These are phyloP conservation scores for Aphidoletes aphidimyza DNA, from an alignment of 2,888 invertebrate species.

Conservation along the genomic window DNA sequence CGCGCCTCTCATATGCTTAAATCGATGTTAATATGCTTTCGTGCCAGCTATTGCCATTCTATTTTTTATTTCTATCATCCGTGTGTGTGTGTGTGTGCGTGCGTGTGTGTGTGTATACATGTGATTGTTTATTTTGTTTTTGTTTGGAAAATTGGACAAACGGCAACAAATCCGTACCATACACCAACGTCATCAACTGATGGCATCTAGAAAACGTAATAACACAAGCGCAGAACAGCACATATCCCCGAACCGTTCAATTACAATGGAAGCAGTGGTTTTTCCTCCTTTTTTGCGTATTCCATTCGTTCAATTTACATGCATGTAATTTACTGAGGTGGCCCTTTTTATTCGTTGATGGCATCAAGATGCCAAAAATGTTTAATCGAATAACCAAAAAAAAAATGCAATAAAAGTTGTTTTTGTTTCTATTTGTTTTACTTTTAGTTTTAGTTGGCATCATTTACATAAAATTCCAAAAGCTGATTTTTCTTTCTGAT, in stretches of 20 bases:
- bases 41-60: too few species aligned
- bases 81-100: neutral
- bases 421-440: too few species aligned
- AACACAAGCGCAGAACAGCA: slow-evolving; percentile 50
- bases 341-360: too few species aligned
- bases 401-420: neutral
- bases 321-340: neutral
- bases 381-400: neutral
- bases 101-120: neutral
- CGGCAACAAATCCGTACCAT: slow-evolving; percentile 14
- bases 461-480: too few species aligned
- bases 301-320: neutral
- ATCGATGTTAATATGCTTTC: neutral
- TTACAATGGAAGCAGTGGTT: neutral
- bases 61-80: too few species aligned
- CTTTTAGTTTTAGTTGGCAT: too few species aligned
- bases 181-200: slow-evolving; percentile 18
- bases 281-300: neutral
- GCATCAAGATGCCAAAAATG: too few species aligned
- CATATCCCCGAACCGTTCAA: neutral
- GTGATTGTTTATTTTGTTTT: slow-evolving; percentile 28
- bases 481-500: too few species aligned
- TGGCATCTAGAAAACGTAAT: neutral
- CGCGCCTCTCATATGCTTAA: neutral
- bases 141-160: slow-evolving; percentile 13